Percentiles rank a stretch among this genome's conserved stretches.
Evolutionary conservation across 2,888 invertebrate genomes (phyloP).

Genomic region (Disparrhopalites patrizii): DNA sequence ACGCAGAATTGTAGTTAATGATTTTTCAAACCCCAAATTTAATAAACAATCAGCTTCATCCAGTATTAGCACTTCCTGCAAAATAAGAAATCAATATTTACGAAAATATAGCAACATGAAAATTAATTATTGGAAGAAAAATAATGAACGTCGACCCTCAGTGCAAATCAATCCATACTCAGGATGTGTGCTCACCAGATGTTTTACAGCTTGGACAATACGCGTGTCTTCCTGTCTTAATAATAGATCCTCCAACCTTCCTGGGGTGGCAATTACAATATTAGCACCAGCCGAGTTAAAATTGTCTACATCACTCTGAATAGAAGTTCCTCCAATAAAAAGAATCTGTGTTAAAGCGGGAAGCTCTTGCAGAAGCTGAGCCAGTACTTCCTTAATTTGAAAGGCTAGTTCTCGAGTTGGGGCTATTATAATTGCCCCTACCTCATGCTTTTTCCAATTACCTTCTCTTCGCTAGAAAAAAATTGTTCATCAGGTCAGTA

Average conservation of each 20-base stretch:
- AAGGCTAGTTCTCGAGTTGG: conserved; percentile 93
- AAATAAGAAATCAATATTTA: conserved; percentile 36
- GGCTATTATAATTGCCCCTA: conserved; percentile 86
- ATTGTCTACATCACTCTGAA: conserved; percentile 68
- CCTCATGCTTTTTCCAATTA: conserved; percentile 66
- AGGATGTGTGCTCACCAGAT: conserved; percentile 66
- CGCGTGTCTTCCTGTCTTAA: conserved; percentile 56
- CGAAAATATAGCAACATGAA: neutral
- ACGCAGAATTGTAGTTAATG: conserved; percentile 80
- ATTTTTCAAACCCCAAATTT: conserved; percentile 83
- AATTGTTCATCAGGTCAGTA: neutral
- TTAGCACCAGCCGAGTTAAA: conserved; percentile 69
- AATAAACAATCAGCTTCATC: conserved; percentile 96
- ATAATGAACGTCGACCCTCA: conserved; percentile 40
- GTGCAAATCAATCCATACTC: too few species aligned
- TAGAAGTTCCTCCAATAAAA: conserved; percentile 73
- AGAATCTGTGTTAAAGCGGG: conserved; percentile 50
- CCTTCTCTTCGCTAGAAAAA: conserved; percentile 53
- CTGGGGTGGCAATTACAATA: conserved; percentile 91
- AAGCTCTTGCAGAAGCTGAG: conserved; percentile 55
- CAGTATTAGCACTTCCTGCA: conserved; percentile 80
- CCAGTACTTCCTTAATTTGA: conserved; percentile 72
- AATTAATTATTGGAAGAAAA: neutral
- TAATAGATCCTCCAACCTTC: conserved; percentile 81
- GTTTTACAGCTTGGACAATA: conserved; percentile 68